Evolutionary conservation across 1,140 invertebrate genomes (phyloP).

Genomic region (Lycorma delicatula): DNA sequence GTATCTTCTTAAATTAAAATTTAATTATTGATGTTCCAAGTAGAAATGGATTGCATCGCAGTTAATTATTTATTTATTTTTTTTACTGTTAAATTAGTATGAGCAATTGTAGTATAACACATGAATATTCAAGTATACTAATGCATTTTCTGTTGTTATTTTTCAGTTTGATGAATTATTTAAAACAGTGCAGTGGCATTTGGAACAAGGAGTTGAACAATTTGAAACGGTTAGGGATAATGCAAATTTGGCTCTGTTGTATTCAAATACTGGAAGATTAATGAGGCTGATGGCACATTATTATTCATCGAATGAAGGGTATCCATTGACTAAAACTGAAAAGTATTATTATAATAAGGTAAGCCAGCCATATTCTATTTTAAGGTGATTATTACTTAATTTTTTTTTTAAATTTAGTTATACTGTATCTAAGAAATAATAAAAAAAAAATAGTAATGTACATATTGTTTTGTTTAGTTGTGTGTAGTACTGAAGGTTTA

Average conservation of each 20-base stretch:
- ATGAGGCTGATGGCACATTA: conserved; percentile 65
- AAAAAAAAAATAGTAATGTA: too few species aligned
- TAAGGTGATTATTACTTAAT: too few species aligned
- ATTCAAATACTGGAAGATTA: conserved; percentile 71
- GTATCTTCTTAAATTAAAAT: too few species aligned
- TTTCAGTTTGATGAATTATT: conserved; percentile 30
- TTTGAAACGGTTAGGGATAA: conserved; percentile 64
- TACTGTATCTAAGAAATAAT: neutral
- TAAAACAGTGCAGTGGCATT: conserved; percentile 31
- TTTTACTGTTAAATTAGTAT: too few species aligned
- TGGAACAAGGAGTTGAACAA: conserved; percentile 45
- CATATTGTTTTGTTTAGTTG: neutral
- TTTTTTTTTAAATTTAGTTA: neutral
- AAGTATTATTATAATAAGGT: conserved; percentile 15
- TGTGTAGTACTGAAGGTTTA: too few species aligned
- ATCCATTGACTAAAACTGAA: neutral
- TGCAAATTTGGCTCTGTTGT: conserved; percentile 67
- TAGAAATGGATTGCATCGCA: too few species aligned
- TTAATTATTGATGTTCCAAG: too few species aligned
- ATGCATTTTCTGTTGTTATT: conserved; percentile 1
- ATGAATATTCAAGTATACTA: neutral
- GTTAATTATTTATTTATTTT: too few species aligned
- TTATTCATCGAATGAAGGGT: conserved; percentile 26
- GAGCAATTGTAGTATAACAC: too few species aligned
- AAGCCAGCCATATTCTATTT: too few species aligned